Evolutionary conservation across 2,797 vertebrate species (phyloP), one percentile per base, ranked within the genome.

Genomic region (Monodelphis domestica): DNA sequence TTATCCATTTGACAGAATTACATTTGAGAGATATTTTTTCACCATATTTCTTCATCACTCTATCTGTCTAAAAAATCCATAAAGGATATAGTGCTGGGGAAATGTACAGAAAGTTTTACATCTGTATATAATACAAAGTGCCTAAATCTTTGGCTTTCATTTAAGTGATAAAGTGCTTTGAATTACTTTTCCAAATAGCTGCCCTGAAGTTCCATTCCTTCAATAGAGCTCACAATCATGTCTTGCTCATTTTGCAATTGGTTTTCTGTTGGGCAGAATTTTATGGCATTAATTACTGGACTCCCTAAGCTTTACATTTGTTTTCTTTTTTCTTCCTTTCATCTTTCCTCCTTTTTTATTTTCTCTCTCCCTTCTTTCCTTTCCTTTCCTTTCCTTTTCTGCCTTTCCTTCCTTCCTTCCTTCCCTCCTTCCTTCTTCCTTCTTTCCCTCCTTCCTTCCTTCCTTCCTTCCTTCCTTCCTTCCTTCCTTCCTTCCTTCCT

Each of bases 201-300:
- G 52, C 1, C 63, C 90, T 78, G 33, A 52, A 89, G 88, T 95
- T 89, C 53, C 3, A 7, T 45, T 93, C 54, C 84, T 93, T 92
- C 84, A 96, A 53, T 50, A 90, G 11, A 94, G 89, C 45, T 38
- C 53, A 54, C 9, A 93, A 11, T 78, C 94, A 4, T 89, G 14
- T 95, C 5, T 45, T 95, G 87, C 90, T 97, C 95, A 94, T 95
- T 95, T 95, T 93, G 12, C 54, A 94, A 30, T 55, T 96, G 59
- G n/a, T 78, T 97, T 97, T 98, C 59, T 90, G 21, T 96, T 97
- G 95, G 88, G 88, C 94, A 92, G 70, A 92, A 87, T 96, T 96
- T 97, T 95, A 70, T 95, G 63, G 89, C 91, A 84, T 95, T 95
- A 95, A 97, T 94, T 97, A 93, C 9, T 53, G 70, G 29, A 87